Evolutionary conservation across 1,140 invertebrate species (phyloP).

Genomic region (Teleogryllus occipitalis): DNA sequence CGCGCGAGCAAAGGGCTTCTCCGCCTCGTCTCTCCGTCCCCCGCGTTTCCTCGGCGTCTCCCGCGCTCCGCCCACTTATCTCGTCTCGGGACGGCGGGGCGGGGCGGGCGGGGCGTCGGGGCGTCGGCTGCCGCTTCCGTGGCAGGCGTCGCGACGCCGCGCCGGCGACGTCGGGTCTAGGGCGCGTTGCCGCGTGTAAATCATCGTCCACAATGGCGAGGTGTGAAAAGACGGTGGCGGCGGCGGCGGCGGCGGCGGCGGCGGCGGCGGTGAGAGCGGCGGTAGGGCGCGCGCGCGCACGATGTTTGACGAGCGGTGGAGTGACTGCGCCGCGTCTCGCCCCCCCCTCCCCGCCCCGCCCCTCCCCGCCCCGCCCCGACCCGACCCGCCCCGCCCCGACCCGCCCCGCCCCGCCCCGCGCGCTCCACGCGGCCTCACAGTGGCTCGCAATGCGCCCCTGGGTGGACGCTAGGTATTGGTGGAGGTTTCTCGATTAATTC

Average conservation of each 20-base stretch:
- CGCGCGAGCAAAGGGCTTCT: too few species aligned
- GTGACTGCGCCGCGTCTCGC: constrained; percentile 1
- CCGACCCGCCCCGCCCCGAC: too few species aligned
- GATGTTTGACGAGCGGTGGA: not conserved
- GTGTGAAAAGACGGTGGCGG: not conserved
- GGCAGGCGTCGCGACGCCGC: not conserved
- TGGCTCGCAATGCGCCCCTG: too few species aligned
- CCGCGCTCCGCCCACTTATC: not conserved
- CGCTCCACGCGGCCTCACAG: too few species aligned
- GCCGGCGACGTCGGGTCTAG: not conserved
- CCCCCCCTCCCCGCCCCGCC: not conserved
- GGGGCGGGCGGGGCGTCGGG: not conserved
- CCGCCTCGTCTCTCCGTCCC: too few species aligned
- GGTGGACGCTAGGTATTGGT: too few species aligned
- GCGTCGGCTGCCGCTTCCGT: too few species aligned
- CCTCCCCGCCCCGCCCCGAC: not conserved
- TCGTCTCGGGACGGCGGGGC: not conserved
- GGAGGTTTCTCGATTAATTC: too few species aligned
- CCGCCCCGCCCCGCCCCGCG: too few species aligned
- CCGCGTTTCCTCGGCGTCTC: too few species aligned
- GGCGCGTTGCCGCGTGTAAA: not conserved
- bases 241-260: not conserved
- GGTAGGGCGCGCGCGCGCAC: not conserved
- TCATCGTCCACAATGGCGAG: not conserved
- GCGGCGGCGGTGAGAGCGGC: not conserved